Conservation (phyloP, 1,140 invertebrate genomes). For the Lepidotrigona ventralis region DNA sequence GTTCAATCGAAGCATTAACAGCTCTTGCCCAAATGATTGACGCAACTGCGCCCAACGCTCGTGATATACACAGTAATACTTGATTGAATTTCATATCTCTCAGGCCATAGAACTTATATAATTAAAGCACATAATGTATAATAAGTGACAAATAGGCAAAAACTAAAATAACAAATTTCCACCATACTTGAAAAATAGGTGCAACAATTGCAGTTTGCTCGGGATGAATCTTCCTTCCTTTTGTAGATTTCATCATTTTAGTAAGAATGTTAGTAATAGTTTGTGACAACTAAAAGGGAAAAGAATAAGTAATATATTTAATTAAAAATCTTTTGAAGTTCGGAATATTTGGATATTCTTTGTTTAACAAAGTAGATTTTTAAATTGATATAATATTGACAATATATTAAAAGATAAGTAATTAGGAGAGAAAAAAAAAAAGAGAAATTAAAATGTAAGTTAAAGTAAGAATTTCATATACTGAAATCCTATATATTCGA, state of each 20-base stretch:
- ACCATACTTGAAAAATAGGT: conserved; percentile 64
- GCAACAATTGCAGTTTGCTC: conserved; percentile 65
- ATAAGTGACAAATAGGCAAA: background rate
- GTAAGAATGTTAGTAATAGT: conserved; percentile 59
- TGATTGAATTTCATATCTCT: conserved; percentile 72
- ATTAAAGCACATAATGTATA: background rate
- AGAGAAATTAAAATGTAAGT: background rate
- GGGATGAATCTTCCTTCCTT: conserved; percentile 52
- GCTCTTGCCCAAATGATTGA: conserved; percentile 71
- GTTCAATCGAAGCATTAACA: conserved; percentile 65
- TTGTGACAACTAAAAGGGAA: conserved; percentile 60
- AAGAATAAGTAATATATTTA: background rate
- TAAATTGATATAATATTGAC: background rate
- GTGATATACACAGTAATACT: conserved; percentile 67
- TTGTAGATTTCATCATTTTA: conserved; percentile 49
- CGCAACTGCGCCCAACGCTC: conserved; percentile 66
- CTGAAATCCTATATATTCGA: background rate
- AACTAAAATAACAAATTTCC: background rate
- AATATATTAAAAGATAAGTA: background rate
- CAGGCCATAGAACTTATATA: conserved; percentile 65
- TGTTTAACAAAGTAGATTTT: too few relatives aligned
- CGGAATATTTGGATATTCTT: too few relatives aligned
- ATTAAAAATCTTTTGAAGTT: too few relatives aligned
- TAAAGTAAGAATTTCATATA: background rate
- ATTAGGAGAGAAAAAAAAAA: background rate